phyloP scores from a whole-genome alignment of 2,888 invertebrate genomes.

The Lomographa bimaculata region DNA sequence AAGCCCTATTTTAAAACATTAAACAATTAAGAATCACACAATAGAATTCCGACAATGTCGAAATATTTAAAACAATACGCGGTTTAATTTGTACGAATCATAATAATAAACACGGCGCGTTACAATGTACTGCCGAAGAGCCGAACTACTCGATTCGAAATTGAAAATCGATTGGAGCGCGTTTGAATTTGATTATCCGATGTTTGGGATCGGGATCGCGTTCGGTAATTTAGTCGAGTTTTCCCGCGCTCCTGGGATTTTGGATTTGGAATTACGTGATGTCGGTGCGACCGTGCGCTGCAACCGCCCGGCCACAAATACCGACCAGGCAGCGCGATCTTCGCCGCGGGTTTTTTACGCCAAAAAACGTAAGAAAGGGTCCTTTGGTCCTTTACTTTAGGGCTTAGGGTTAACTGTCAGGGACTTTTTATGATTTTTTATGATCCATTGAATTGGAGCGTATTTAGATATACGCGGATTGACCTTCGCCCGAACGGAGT shows the following conservation, averaged over 20 bases:
- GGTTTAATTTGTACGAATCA: slow-evolving; percentile 69
- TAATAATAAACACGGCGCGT: slow-evolving; percentile 69
- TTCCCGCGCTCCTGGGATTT: slow-evolving; percentile 73
- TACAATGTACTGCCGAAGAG: no score
- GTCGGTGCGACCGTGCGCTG: slow-evolving; percentile 68
- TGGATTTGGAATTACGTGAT: slow-evolving; percentile 44
- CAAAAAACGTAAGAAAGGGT: slow-evolving; percentile 76
- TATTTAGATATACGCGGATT: slow-evolving; percentile 42
- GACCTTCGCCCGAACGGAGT: slow-evolving; percentile 47
- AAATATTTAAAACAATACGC: slow-evolving; percentile 74
- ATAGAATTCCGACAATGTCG: slow-evolving; percentile 74
- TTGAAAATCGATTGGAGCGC: slow-evolving; percentile 51
- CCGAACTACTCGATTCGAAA: no score
- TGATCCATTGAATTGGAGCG: slow-evolving; percentile 46
- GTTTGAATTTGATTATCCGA: slow-evolving; percentile 34
- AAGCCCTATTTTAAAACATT: slow-evolving; percentile 66
- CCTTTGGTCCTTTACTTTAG: slow-evolving; percentile 66
- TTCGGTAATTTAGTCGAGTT: slow-evolving; percentile 52
- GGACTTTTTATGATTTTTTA: slow-evolving; percentile 45
- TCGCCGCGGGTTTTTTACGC: slow-evolving; percentile 62
- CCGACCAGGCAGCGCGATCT: slow-evolving; percentile 50
- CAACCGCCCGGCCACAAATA: slow-evolving; percentile 76
- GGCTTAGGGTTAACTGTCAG: slow-evolving; percentile 77
- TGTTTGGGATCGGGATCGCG: slow-evolving; percentile 37
- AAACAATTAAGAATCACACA: slow-evolving; percentile 72